Evolutionary conservation across 1,140 invertebrate genomes (phyloP).

Genomic region (Eumeta japonica): DNA sequence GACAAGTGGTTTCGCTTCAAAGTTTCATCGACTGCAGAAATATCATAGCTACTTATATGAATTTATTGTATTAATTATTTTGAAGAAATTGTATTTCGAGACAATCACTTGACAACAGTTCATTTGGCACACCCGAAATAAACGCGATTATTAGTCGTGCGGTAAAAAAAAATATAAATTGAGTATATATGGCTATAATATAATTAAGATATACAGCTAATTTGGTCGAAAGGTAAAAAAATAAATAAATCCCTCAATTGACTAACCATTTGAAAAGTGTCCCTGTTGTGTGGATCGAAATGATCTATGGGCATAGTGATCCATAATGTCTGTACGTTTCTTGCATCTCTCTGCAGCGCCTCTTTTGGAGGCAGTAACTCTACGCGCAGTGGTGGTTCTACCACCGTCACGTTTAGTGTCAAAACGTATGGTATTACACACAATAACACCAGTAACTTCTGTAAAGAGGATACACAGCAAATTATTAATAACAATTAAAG

Average conservation of each 20-base stretch:
- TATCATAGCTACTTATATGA: too few relatives aligned
- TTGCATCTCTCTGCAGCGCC: constrained; percentile 1
- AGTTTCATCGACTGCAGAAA: neutral
- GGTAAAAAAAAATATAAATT: too few relatives aligned
- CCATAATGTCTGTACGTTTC: constrained; percentile 37
- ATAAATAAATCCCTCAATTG: neutral
- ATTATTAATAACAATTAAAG: too few relatives aligned
- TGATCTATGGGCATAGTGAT: constrained; percentile 68
- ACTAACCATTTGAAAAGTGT: constrained; percentile 68
- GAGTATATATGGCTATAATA: too few relatives aligned
- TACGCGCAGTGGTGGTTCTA: constrained; percentile 26
- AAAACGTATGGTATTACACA: constrained; percentile 13
- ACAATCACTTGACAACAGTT: too few relatives aligned
- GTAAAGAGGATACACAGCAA: too few relatives aligned
- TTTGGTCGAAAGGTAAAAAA: neutral
- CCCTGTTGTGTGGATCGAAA: constrained; percentile 65
- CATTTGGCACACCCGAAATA: too few relatives aligned
- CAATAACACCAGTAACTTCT: constrained; percentile 7
- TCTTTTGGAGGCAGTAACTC: constrained; percentile 29
- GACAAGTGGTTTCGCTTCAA: too few relatives aligned
- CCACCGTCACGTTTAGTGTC: constrained; percentile 10
- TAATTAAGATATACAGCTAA: too few relatives aligned
- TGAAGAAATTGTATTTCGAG: too few relatives aligned
- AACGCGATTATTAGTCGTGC: too few relatives aligned
- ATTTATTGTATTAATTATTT: too few relatives aligned